A percentile compares a stretch with the other conserved stretches of the same genome.
Conservation (phyloP, 64 coral and sea anemone genomes). For the Montipora sp. region DNA sequence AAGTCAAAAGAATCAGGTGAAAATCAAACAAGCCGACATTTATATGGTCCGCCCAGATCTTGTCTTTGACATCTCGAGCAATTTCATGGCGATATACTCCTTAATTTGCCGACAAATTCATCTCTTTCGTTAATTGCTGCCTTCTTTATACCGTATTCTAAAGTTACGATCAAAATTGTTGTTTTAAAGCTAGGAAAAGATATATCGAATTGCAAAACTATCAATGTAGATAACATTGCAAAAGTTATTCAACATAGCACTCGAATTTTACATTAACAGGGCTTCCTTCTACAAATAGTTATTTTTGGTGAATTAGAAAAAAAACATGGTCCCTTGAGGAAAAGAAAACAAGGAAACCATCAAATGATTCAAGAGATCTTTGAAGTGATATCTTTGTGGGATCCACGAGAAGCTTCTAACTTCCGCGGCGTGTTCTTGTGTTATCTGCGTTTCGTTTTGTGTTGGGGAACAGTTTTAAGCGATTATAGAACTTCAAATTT, state of each 20-base stretch:
- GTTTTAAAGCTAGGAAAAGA: neutral
- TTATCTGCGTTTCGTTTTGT: conserved; percentile 16
- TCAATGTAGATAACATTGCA: neutral
- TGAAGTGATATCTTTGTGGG: conserved; percentile 52
- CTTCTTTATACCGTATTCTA: neutral
- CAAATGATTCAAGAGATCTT: conserved; percentile 37
- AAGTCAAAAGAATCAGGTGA: no score
- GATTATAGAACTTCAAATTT: neutral
- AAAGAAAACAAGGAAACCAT: conserved; percentile 55
- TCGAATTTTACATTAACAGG: conserved; percentile 42
- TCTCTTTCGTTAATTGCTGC: neutral
- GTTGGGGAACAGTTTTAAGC: conserved; percentile 6
- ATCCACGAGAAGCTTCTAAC: neutral
- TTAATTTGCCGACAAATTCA: conserved; percentile 26
- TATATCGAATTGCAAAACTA: neutral
- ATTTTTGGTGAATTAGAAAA: conserved; percentile 57
- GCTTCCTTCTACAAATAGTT: conserved; percentile 53
- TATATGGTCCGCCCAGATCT: neutral
- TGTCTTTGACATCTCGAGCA: neutral
- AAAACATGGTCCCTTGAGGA: conserved; percentile 56
- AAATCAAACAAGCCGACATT: no score
- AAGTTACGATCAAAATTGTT: neutral
- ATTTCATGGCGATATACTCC: neutral
- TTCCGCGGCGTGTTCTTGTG: conserved; percentile 27
- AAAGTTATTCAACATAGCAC: conserved; percentile 18